Percentiles rank a stretch among this genome's conserved stretches.
These are phyloP conservation scores for Caenorhabditis virilis DNA, from an alignment of 2,888 invertebrate species.

Conservation along the genomic window DNA sequence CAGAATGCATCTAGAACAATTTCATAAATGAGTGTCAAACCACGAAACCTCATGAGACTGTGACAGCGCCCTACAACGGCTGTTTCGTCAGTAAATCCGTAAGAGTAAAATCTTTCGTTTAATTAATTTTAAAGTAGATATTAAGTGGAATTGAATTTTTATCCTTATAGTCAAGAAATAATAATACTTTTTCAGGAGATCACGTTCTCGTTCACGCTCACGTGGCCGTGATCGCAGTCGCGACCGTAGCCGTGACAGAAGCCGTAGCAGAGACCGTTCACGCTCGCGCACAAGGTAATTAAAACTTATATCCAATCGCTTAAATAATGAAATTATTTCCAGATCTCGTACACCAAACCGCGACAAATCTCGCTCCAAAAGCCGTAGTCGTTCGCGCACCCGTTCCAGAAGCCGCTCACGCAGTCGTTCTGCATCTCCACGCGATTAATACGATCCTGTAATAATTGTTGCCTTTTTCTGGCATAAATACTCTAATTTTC, in stretches of 20 bases:
- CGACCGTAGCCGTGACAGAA: slow-evolving; percentile 26
- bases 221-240: slow-evolving; percentile 41
- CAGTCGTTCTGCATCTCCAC: slow-evolving; percentile 37
- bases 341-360: slow-evolving; percentile 40
- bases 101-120: no score
- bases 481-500: no score
- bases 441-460: slow-evolving; percentile 15
- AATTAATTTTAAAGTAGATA: no score
- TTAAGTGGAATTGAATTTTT: no score
- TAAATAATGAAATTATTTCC: slow-evolving; percentile 7
- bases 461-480: no score
- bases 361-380: slow-evolving; percentile 37
- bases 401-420: slow-evolving; percentile 28
- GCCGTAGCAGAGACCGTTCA: slow-evolving; percentile 24
- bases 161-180: no score
- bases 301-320: not conserved
- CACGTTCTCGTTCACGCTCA: slow-evolving; percentile 35
- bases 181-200: slow-evolving; percentile 37
- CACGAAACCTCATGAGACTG: no score
- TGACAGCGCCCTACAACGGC: not conserved
- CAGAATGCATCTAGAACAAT: no score
- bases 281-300: slow-evolving; percentile 38
- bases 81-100: not conserved
- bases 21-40: no score
- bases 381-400: slow-evolving; percentile 34